phyloP scores from a whole-genome alignment of 2,113 vertebrate species.

The Pristiophorus japonicus region DNA sequence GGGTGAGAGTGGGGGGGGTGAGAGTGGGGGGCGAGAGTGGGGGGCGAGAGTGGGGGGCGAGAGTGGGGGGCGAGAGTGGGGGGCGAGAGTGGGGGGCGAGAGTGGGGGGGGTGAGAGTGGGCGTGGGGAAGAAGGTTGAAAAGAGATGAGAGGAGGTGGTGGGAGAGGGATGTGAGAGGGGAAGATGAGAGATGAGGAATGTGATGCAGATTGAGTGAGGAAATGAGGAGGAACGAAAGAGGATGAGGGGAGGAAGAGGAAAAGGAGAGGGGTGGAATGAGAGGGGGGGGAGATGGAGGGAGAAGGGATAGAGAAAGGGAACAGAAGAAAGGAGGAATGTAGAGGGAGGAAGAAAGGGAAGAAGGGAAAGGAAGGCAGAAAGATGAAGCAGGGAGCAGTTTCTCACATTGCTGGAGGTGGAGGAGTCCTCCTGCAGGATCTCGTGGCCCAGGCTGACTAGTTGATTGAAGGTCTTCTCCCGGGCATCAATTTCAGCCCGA shows the following conservation, averaged over 20 bases:
- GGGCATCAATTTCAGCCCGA: constrained; percentile 65
- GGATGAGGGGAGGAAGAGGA: background rate
- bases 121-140: background rate
- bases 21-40: too few species aligned
- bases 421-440: constrained; percentile 51
- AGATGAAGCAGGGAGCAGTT: too few species aligned
- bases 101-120: background rate
- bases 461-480: constrained; percentile 56
- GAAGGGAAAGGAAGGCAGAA: background rate
- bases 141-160: background rate
- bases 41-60: too few species aligned
- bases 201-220: background rate
- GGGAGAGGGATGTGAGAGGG: background rate
- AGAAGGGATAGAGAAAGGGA: background rate
- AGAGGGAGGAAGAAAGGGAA: background rate
- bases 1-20: too few species aligned
- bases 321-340: background rate
- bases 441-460: constrained; percentile 59
- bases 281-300: background rate
- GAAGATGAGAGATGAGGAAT: background rate
- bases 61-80: too few species aligned
- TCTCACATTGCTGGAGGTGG: constrained; percentile 58
- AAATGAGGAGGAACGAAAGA: background rate
- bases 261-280: too few species aligned
- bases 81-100: background rate